phyloP scores from a whole-genome alignment of 2,113 vertebrate genomes.

The Meles meles region DNA sequence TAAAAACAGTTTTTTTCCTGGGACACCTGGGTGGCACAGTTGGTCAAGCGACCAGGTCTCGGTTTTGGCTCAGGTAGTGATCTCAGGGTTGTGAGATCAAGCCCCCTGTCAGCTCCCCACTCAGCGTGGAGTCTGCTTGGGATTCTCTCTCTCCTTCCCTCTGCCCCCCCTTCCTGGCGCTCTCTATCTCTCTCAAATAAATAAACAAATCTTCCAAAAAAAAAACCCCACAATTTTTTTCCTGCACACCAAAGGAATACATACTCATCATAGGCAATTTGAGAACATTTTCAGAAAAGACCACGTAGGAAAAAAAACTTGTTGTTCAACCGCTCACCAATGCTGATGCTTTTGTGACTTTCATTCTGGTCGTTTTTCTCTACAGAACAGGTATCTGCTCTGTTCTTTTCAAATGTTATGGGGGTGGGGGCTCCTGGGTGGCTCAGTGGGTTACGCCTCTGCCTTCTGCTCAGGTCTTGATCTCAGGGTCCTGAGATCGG shows the following conservation, averaged over 20 bases:
- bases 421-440: no score
- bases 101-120: neutral
- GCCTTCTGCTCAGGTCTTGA: no score
- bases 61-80: neutral
- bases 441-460: no score
- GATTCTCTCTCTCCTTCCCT: neutral
- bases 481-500: no score
- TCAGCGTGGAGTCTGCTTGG: neutral
- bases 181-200: neutral
- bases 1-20: neutral
- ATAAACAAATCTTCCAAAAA: neutral
- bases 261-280: neutral
- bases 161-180: neutral
- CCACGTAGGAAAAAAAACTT: neutral
- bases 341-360: neutral
- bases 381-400: neutral
- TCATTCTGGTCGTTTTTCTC: neutral
- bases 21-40: neutral
- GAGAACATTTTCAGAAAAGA: neutral
- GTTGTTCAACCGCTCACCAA: neutral
- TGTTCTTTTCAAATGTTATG: neutral
- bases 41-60: neutral
- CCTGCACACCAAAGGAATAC: neutral
- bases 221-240: neutral
- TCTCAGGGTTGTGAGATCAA: neutral